Conservation (phyloP, 1,140 invertebrate genomes). For the Temnothorax nylanderi region DNA sequence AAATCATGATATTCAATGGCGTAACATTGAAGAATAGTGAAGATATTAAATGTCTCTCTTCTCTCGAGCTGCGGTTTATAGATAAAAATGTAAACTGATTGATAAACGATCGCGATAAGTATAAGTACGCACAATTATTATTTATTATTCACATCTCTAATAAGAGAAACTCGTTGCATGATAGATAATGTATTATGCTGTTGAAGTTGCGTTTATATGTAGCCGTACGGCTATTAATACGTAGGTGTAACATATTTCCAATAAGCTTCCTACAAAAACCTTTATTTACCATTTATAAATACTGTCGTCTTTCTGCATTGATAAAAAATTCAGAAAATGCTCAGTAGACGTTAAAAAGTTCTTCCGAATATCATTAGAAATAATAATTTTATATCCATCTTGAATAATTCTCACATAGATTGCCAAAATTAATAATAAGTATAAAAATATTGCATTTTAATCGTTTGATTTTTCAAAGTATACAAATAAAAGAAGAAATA, state of each 20-base stretch:
- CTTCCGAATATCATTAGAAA: constrained; percentile 21
- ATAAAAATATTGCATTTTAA: constrained; percentile 22
- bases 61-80: background rate
- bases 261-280: constrained; percentile 36
- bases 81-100: background rate
- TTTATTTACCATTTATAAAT: constrained; percentile 36
- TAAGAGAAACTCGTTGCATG: background rate
- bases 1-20: background rate
- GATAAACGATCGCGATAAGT: background rate
- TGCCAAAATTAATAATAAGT: constrained; percentile 5
- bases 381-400: background rate
- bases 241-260: constrained; percentile 30
- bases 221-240: background rate
- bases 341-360: constrained; percentile 19
- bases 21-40: background rate
- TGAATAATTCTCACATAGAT: constrained; percentile 7
- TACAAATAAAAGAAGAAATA: constrained; percentile 14
- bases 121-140: constrained; percentile 42
- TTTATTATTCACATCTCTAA: constrained; percentile 45
- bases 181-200: constrained; percentile 29
- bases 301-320: background rate
- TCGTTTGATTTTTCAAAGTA: background rate
- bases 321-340: constrained; percentile 23
- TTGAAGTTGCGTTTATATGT: constrained; percentile 19
- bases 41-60: background rate